Percentiles rank a stretch among this genome's conserved stretches.
Conservation (phyloP, 2,113 vertebrate genomes). For the Zosterops lateralis region DNA sequence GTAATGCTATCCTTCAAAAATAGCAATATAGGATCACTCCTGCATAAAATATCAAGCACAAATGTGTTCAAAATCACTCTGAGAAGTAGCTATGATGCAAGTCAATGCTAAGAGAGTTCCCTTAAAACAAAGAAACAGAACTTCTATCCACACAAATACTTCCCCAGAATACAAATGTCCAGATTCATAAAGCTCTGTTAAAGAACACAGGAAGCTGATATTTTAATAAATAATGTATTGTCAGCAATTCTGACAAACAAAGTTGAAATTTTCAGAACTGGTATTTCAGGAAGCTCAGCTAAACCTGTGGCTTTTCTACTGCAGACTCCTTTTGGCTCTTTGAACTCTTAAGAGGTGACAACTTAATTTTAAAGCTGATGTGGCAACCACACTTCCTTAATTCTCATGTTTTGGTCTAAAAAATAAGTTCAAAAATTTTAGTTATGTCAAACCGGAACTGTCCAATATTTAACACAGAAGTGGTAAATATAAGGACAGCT, state of each 20-base stretch:
- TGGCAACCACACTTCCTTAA: background rate
- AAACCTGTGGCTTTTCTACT: background rate
- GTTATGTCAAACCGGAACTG: background rate
- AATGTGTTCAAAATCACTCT: background rate
- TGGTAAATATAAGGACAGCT: background rate
- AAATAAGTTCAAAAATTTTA: background rate
- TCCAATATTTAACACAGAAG: background rate
- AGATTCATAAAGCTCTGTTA: background rate
- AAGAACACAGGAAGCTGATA: background rate
- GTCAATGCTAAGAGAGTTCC: rapidly evolving
- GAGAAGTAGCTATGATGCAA: background rate
- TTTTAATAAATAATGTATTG: background rate
- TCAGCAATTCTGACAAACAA: background rate
- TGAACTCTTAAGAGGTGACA: background rate
- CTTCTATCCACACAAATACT: background rate
- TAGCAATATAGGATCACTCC: background rate
- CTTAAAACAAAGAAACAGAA: background rate
- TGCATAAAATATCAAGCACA: background rate
- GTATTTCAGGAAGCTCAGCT: background rate
- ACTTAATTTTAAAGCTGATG: background rate
- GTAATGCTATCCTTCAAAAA: background rate
- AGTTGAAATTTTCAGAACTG: background rate
- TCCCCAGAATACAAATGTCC: background rate
- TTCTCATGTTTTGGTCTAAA: background rate
- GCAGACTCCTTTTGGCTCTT: background rate